phyloP scores from a whole-genome alignment of 2,113 vertebrate genomes.

The Calypte anna region DNA sequence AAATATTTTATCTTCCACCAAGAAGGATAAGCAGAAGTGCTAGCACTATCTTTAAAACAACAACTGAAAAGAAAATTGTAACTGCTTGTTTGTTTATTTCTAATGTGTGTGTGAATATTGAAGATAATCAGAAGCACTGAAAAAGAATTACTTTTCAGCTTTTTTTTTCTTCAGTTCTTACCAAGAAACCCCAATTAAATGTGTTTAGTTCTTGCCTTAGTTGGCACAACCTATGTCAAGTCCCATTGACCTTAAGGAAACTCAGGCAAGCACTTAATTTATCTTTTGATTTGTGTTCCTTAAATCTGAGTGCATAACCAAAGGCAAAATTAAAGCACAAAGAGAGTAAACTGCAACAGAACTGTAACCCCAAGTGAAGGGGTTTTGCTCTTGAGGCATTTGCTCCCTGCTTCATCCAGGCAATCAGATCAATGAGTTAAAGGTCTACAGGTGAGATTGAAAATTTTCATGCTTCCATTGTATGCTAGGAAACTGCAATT shows the following conservation, averaged over 20 bases:
- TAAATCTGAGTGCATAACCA: not conserved
- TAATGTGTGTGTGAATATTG: not conserved
- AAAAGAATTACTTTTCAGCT: not conserved
- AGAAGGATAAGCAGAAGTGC: constrained; percentile 22
- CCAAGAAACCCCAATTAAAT: not conserved
- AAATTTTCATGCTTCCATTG: not conserved
- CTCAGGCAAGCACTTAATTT: not conserved
- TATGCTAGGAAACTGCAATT: not conserved
- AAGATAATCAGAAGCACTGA: not conserved
- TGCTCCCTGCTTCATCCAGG: not conserved
- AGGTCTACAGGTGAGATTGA: not conserved
- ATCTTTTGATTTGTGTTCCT: not conserved
- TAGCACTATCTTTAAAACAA: constrained; percentile 16
- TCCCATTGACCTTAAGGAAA: not conserved
- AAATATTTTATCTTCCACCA: constrained; percentile 35
- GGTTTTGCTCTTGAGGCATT: not conserved
- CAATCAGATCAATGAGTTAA: not conserved
- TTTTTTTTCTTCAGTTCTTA: not conserved
- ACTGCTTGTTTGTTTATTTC: not conserved
- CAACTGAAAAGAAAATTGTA: not conserved
- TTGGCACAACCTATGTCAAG: not conserved
- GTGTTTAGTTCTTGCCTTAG: not conserved
- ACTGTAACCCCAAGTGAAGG: not conserved
- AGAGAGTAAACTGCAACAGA: not conserved
- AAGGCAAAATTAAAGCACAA: not conserved